Evolutionary conservation across 2,797 vertebrate species (phyloP).

Genomic region (Helarctos malayanus): DNA sequence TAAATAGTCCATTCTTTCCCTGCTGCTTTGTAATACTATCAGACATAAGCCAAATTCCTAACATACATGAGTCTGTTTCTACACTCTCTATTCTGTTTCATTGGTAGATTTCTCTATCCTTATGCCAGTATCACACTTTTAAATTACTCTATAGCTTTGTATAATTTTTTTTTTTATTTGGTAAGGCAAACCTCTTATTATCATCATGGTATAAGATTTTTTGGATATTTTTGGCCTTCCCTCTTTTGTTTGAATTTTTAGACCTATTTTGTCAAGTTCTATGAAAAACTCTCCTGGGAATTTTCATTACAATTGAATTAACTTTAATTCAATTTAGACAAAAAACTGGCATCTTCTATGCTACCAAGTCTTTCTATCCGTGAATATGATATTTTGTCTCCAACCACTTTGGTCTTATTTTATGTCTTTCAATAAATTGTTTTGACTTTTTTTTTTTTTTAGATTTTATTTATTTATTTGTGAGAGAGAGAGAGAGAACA

Average conservation of each 20-base stretch:
- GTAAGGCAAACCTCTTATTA: not conserved
- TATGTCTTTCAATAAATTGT: slow-evolving; percentile 1
- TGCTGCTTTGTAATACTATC: not conserved
- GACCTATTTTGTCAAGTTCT: not conserved
- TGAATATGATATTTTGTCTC: not conserved
- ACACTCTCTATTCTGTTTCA: not conserved
- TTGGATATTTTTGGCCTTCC: not conserved
- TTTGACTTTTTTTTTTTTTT: not conserved
- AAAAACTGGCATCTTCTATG: not conserved
- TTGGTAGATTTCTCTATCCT: not conserved
- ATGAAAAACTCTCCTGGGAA: not conserved
- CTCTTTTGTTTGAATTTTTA: not conserved
- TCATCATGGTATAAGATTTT: not conserved
- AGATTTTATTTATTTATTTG: no score
- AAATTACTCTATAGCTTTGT: not conserved
- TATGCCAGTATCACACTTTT: not conserved
- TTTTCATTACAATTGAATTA: not conserved
- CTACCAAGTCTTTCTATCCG: not conserved
- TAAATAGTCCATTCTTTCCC: not conserved
- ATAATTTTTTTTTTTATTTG: not conserved
- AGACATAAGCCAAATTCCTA: not conserved
- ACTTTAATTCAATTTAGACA: not conserved
- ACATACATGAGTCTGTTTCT: not conserved
- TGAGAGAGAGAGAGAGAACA: no score
- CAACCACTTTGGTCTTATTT: slow-evolving; percentile 4